Evolutionary conservation across 2,888 invertebrate species (phyloP).

Genomic region (Elmis aenea): DNA sequence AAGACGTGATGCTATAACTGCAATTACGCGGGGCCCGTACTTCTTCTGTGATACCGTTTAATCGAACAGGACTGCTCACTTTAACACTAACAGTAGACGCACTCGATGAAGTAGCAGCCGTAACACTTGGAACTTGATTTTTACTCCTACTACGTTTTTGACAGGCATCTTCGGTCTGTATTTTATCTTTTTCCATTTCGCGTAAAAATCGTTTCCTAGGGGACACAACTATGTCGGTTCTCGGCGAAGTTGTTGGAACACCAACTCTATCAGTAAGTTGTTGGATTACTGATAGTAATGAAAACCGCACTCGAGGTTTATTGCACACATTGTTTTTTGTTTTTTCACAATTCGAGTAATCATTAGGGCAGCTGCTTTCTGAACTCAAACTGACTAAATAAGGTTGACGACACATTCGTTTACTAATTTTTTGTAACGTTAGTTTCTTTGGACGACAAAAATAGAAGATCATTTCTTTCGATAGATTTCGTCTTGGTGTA

Average conservation of each 20-base stretch:
- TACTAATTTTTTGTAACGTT: constrained; percentile 35
- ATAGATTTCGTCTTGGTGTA: constrained; percentile 66
- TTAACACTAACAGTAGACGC: constrained; percentile 22
- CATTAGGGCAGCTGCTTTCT: constrained; percentile 17
- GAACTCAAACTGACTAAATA: constrained; percentile 17
- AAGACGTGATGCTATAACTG: constrained; percentile 81
- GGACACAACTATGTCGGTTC: constrained; percentile 58
- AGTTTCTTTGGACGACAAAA: constrained; percentile 55
- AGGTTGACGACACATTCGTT: constrained; percentile 24
- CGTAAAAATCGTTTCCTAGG: constrained; percentile 78
- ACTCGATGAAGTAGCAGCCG: constrained; percentile 35
- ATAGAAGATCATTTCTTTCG: constrained; percentile 69
- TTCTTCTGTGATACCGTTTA: constrained; percentile 31
- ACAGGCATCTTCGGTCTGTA: constrained; percentile 32
- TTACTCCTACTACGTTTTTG: constrained; percentile 40
- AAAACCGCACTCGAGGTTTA: constrained; percentile 27
- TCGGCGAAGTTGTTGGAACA: constrained; percentile 33
- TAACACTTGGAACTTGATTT: constrained; percentile 19
- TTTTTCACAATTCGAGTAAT: constrained; percentile 18
- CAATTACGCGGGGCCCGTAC: constrained; percentile 45
- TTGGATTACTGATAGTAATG: constrained; percentile 37
- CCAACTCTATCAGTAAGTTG: constrained; percentile 35
- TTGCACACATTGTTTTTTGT: constrained; percentile 30
- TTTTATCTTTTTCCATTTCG: constrained; percentile 60
- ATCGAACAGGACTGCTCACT: constrained; percentile 30